Base-by-base conservation (phyloP, 2,888 invertebrate species). In the Nineta flava region DNA sequence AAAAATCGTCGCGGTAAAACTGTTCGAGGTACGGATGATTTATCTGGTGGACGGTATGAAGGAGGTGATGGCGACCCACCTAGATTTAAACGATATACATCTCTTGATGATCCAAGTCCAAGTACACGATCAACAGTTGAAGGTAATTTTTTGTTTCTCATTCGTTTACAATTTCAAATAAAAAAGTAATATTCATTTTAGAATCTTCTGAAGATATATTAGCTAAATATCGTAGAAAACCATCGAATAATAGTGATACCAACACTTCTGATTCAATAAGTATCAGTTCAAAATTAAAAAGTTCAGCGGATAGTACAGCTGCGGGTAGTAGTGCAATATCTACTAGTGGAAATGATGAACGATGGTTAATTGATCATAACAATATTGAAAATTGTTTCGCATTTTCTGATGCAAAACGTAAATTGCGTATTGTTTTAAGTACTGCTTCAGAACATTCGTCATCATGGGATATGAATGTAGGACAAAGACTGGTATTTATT, bases 191-290 rank as follows among this genome's bases (percentile, higher is more conserved):
- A 61, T 70, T 57, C 65, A 66, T 61, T 26, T 26, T 26, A 26
- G 92, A 92, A 69, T 80, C 80, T 34, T 83, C 87, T 0, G 94
- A 95, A 60, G 93, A 95, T 61, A 96, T 96, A 61, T 73, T 96
- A 56, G 95, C 91, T 41, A 96, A 95, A 68, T 96, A 96, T 69
- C 75, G 94, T 3, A 76, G 81, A 56, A 79, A 82, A 63, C 73
- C 77, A 50, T 74, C 77, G 53, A 71, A 68, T 15, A 73, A 72
- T 48, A 72, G 72, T 32, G 74, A 72, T 55, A 72, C 72, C 50
- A 54, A 56, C 31, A 54, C 55, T 9, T 54, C 54, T 32, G 71
- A 73, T 9, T 66, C 67, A 5, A 61, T 63, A 3, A 65, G 65
- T 45, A 67, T 64, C 51, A 63, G 61, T 53, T 62, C 64, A 3